These are phyloP conservation scores for Agelas oroides DNA, from an alignment of 37 sponge, comb jelly and placozoan species.

Conservation along the genomic window DNA sequence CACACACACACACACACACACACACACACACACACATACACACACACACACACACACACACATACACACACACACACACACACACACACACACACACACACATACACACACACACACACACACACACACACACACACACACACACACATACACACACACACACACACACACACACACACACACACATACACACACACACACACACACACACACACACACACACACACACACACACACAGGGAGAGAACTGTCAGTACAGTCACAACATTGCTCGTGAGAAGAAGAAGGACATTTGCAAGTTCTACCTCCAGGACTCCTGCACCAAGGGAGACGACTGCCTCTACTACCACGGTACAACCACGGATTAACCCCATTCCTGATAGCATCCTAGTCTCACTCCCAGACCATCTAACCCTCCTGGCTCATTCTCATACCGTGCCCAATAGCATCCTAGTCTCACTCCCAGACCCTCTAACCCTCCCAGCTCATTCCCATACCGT, in stretches of 20 bases:
- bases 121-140: constrained; percentile 40
- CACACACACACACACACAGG: constrained; percentile 55
- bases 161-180: constrained; percentile 35
- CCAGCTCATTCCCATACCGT: no score
- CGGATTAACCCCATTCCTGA: not conserved
- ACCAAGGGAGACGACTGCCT: constrained; percentile 82
- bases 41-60: constrained; percentile 32
- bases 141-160: constrained; percentile 28
- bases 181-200: constrained; percentile 43
- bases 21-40: constrained; percentile 38
- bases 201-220: constrained; percentile 24
- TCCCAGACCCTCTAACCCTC: no score
- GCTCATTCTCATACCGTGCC: not conserved
- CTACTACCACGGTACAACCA: constrained; percentile 89
- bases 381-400: not conserved
- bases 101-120: constrained; percentile 19
- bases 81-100: constrained; percentile 26
- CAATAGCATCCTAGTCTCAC: no score
- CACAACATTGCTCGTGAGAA: constrained; percentile 66
- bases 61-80: constrained; percentile 31
- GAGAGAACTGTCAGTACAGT: constrained; percentile 73
- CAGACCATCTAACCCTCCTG: not conserved
- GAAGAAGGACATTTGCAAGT: constrained; percentile 92
- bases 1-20: constrained; percentile 9
- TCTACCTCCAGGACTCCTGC: constrained; percentile 81